Evolutionary conservation across 1,140 invertebrate genomes (phyloP).

Genomic region (Drosophila tani): DNA sequence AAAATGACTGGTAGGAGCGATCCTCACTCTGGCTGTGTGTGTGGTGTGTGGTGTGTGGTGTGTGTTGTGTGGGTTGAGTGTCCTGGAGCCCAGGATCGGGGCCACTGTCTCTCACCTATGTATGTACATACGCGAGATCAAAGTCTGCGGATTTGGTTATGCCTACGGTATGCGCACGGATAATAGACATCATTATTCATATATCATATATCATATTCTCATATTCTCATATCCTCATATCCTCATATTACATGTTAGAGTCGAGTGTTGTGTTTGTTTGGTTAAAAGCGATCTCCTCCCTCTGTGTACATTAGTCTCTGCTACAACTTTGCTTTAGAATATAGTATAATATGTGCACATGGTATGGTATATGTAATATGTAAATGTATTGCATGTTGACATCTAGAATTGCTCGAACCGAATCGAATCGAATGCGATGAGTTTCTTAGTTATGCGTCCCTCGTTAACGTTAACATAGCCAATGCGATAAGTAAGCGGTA

Average conservation of each 20-base stretch:
- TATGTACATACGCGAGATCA: slow-evolving; percentile 42
- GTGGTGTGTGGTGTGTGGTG: slow-evolving; percentile 4
- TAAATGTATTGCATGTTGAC: slow-evolving; percentile 76
- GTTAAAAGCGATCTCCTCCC: slow-evolving; percentile 50
- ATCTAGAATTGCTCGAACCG: slow-evolving; percentile 70
- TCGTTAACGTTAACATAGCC: slow-evolving; percentile 46
- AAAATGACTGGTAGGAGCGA: slow-evolving; percentile 63
- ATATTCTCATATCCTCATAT: slow-evolving; percentile 23
- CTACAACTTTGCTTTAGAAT: slow-evolving; percentile 48
- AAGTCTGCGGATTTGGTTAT: slow-evolving; percentile 30
- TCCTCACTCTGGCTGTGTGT: slow-evolving; percentile 58
- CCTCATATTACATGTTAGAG: slow-evolving; percentile 33
- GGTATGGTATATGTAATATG: slow-evolving; percentile 61
- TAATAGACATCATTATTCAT: slow-evolving; percentile 54
- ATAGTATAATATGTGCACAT: slow-evolving; percentile 56
- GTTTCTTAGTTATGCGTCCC: slow-evolving; percentile 13
- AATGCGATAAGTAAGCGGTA: slow-evolving; percentile 67
- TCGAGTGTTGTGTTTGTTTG: slow-evolving; percentile 4
- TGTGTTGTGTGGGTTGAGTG: slow-evolving; percentile 17
- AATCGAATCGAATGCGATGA: slow-evolving; percentile 47
- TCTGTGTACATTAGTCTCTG: slow-evolving; percentile 41
- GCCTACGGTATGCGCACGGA: slow-evolving; percentile 28
- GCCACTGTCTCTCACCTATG: slow-evolving; percentile 24
- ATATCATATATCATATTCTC: slow-evolving; percentile 12
- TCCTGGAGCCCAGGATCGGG: slow-evolving; percentile 14